Evolutionary conservation across 2,113 vertebrate species (phyloP).

Genomic region (Amia ocellicauda): DNA sequence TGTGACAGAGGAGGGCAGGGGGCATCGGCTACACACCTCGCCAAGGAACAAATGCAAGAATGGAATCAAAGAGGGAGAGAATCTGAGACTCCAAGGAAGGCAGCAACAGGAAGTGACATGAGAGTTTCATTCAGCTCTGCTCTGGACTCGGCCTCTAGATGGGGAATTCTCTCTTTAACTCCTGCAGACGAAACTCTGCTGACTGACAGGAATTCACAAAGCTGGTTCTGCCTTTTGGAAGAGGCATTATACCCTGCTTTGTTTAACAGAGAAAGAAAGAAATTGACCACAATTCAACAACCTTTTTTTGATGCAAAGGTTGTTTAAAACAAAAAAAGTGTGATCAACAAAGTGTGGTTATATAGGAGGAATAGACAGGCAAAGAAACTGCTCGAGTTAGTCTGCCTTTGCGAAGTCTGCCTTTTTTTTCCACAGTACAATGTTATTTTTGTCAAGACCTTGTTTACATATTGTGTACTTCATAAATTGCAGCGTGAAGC

Average conservation of each 20-base stretch:
- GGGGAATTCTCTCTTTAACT: conserved; percentile 32
- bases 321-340: no score
- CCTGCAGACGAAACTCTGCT: conserved; percentile 30
- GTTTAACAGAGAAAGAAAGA: neutral
- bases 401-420: no score
- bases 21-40: conserved; percentile 30
- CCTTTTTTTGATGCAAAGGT: neutral
- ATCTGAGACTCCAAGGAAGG: conserved; percentile 27
- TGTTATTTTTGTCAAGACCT: no score
- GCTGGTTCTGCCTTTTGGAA: neutral
- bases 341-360: neutral
- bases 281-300: neutral
- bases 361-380: no score
- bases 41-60: conserved; percentile 29
- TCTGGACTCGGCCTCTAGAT: conserved; percentile 29
- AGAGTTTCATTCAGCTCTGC: conserved; percentile 56
- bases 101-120: conserved; percentile 69
- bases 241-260: neutral
- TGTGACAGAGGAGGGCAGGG: conserved; percentile 54
- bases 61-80: conserved; percentile 36
- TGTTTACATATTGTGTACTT: no score
- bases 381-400: no score
- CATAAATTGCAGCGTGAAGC: no score
- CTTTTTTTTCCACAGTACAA: no score
- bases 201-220: conserved; percentile 21